Percentiles rank a stretch among this genome's conserved stretches.
Evolutionary conservation across 2,113 vertebrate genomes (phyloP).

Genomic region (Aphelocoma coerulescens): DNA sequence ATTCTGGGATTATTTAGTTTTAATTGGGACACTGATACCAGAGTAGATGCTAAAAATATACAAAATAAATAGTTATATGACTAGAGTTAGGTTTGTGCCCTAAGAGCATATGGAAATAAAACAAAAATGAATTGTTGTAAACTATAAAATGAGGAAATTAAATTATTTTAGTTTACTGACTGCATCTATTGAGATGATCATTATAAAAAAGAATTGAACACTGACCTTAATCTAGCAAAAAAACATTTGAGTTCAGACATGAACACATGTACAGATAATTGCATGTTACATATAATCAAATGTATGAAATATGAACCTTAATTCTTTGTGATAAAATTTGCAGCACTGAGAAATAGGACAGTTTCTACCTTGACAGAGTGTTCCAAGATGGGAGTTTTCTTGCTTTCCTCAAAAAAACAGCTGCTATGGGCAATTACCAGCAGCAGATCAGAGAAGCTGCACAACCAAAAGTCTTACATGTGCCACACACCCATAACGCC

Average conservation of each 20-base stretch:
- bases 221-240: neutral
- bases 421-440: neutral
- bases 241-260: neutral
- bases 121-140: neutral
- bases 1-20: neutral
- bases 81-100: neutral
- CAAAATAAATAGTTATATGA: neutral
- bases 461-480: neutral
- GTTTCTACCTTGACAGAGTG: neutral
- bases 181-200: neutral
- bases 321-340: neutral
- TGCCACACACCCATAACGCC: neutral
- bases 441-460: neutral
- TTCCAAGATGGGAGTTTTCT: neutral
- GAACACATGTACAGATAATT: neutral
- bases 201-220: neutral
- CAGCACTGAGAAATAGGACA: neutral
- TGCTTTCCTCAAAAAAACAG: neutral
- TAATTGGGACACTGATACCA: neutral
- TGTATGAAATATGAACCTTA: neutral
- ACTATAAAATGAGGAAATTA: neutral
- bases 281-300: neutral
- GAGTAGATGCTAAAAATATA: neutral
- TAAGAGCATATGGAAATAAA: neutral
- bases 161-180: neutral